phyloP scores from a whole-genome alignment of 2,113 vertebrate species.

The Rhineura floridana region DNA sequence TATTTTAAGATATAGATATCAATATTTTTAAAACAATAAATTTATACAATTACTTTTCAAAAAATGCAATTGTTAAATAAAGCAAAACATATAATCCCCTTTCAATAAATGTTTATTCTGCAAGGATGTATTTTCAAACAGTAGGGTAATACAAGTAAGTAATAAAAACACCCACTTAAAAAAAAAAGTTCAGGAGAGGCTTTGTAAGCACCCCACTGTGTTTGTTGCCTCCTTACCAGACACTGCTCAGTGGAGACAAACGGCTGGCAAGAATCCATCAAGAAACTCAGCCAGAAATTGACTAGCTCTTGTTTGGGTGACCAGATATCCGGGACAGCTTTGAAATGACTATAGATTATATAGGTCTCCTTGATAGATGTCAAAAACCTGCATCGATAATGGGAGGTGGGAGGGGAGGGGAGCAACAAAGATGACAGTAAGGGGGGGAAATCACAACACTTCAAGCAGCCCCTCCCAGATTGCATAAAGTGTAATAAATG shows the following conservation, averaged over 20 bases:
- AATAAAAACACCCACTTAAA: too few species aligned
- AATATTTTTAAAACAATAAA: too few species aligned
- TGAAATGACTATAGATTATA: constrained; percentile 86
- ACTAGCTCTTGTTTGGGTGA: constrained; percentile 74
- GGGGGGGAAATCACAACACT: too few species aligned
- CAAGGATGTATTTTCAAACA: too few species aligned
- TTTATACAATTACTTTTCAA: too few species aligned
- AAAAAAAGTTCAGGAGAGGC: neutral
- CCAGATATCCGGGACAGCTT: constrained; percentile 64
- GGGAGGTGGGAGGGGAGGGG: neutral
- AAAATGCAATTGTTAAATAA: too few species aligned
- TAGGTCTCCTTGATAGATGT: constrained; percentile 91
- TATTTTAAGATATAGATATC: too few species aligned
- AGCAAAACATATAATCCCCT: too few species aligned
- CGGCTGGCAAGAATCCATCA: constrained; percentile 82
- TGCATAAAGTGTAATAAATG: neutral
- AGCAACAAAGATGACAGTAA: too few species aligned
- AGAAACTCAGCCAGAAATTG: constrained; percentile 89
- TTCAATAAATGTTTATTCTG: too few species aligned
- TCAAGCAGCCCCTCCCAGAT: neutral
- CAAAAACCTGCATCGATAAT: constrained; percentile 78
- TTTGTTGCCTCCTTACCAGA: constrained; percentile 74
- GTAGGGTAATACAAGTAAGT: too few species aligned
- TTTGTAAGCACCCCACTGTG: neutral
- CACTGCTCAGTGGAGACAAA: constrained; percentile 69